Evolutionary conservation across 2,888 invertebrate species (phyloP), one percentile per base, ranked within the genome.

Genomic region (Dinocampus coccinellae): DNA sequence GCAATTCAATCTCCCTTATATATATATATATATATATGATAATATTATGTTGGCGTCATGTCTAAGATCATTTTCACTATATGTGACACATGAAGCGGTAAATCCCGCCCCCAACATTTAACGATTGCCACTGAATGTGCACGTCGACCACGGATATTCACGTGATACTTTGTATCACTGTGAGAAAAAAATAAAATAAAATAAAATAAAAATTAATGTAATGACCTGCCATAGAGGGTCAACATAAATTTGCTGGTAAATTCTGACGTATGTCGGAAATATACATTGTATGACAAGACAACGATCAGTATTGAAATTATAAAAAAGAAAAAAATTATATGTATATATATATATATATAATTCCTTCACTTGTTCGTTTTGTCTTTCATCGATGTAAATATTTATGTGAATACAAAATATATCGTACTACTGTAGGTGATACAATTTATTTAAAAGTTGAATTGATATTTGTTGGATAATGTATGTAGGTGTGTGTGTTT

Each of bases 221-320:
- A 47, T 16, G 16, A 47, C 16, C 9, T 47, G 47, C 34, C 61
- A 61, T 61, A 22, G 13, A 39, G 22, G 9, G 16, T 26, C 13
- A 63, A 63, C 39, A 62, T 58, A 29, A 33, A 16, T 33, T 33
- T 57, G n/a, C n/a, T n/a, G n/a, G 39, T 39, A 4, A 39, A 39
- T 13, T 39, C 39, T n/a, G 39, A 39, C 39, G n/a, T n/a, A 39
- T 39, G 39, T 39, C n/a, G 39, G 13, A 58, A 58, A 33, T 58
- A 58, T 16, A 47, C 47, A 47, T 47, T 3, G 9, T n/a, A n/a
- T 47, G 47, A 16, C 16, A 16, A 47, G 16, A 47, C 16, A 47
- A 47, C 16, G 47, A n/a, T 42, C 36, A 36, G 16, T 16, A 7
- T 47, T 47, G 47, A 7, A 47, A 29, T 7, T 4, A 29, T 29